Evolutionary conservation across 2,888 invertebrate genomes (phyloP).

Genomic region (Selenia dentaria): DNA sequence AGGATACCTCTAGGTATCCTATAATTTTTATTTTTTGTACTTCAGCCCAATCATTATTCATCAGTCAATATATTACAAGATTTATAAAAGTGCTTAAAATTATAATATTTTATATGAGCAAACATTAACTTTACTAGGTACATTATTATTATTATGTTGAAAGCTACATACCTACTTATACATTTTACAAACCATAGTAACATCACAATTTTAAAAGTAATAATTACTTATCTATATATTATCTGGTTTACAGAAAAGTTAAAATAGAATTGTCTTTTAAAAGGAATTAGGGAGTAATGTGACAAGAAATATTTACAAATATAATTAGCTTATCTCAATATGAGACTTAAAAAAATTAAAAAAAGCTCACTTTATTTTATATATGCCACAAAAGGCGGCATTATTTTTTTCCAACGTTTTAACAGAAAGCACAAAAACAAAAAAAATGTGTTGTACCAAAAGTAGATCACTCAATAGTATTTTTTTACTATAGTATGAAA

Average conservation of each 20-base stretch:
- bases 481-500: too few relatives aligned
- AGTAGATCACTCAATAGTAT: too few relatives aligned
- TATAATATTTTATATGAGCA: slow-evolving; percentile 22
- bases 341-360: not conserved
- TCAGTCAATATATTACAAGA: slow-evolving; percentile 16
- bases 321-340: not conserved
- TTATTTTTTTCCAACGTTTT: not conserved
- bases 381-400: too few relatives aligned
- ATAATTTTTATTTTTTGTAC: slow-evolving; percentile 18
- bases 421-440: slow-evolving; percentile 13
- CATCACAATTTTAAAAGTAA: slow-evolving; percentile 1
- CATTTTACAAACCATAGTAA: slow-evolving; percentile 36
- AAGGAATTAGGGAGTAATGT: not conserved
- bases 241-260: not conserved
- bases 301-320: slow-evolving; percentile 1
- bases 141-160: slow-evolving; percentile 2
- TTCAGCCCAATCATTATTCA: slow-evolving; percentile 14
- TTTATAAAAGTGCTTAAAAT: slow-evolving; percentile 10
- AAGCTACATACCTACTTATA: slow-evolving; percentile 14
- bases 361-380: too few relatives aligned
- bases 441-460: slow-evolving; percentile 1
- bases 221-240: slow-evolving; percentile 5
- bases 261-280: not conserved
- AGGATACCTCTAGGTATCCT: too few relatives aligned
- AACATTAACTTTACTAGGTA: slow-evolving; percentile 6